A percentile compares a stretch with the other conserved stretches of the same genome.
These are phyloP conservation scores for Periphyllus acericola DNA, from an alignment of 2,888 invertebrate genomes.

Conservation along the genomic window DNA sequence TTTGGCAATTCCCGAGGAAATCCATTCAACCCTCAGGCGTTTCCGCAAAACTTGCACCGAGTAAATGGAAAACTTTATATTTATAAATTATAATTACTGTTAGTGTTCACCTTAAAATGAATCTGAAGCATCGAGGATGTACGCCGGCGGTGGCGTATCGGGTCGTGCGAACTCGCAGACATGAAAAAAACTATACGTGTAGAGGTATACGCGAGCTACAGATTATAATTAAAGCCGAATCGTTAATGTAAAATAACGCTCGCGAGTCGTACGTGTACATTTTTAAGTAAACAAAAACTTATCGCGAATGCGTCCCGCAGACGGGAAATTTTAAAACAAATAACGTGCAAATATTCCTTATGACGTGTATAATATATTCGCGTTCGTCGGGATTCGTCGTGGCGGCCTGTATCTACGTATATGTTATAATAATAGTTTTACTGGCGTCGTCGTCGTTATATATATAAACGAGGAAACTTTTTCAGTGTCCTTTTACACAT, in stretches of 20 bases:
- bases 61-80: too few species aligned
- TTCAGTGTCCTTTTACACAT: not conserved
- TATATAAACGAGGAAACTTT: conserved; percentile 47
- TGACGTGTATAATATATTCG: not conserved
- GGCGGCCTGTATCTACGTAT: not conserved
- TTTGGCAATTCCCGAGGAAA: too few species aligned
- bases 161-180: not conserved
- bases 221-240: not conserved
- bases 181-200: not conserved
- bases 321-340: not conserved
- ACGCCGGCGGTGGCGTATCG: too few species aligned
- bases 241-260: not conserved
- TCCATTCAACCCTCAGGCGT: too few species aligned
- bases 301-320: not conserved
- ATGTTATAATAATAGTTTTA: not conserved
- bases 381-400: not conserved
- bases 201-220: too few species aligned
- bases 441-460: not conserved
- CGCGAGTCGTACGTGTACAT: not conserved
- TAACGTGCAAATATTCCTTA: not conserved
- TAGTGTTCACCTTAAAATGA: too few species aligned
- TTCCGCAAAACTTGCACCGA: too few species aligned
- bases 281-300: conserved; percentile 26
- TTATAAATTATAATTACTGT: too few species aligned
- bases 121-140: too few species aligned